Conservation (phyloP, 2,113 vertebrate species). For the Varanus komodoensis region DNA sequence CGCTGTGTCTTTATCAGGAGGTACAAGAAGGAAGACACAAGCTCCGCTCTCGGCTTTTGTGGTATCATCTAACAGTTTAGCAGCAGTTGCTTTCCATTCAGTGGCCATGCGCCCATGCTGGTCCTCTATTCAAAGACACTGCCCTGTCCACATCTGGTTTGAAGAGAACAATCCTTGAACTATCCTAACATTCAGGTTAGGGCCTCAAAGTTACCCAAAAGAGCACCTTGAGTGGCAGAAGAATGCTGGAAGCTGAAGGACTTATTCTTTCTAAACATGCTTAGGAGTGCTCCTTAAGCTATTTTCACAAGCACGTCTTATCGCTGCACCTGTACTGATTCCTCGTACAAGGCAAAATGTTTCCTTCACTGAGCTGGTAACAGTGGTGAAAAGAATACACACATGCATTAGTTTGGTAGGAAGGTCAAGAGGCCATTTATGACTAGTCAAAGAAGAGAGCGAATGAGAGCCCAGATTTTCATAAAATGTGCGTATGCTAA, state of each 20-base stretch:
- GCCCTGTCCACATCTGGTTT: too few relatives aligned
- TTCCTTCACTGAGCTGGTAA: neutral
- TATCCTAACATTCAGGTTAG: too few relatives aligned
- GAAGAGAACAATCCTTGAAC: too few relatives aligned
- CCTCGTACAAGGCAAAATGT: neutral
- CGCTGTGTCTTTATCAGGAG: conserved; percentile 67
- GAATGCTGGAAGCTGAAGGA: too few relatives aligned
- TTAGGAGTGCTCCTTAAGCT: neutral
- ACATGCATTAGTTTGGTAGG: neutral
- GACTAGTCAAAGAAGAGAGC: too few relatives aligned
- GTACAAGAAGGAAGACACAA: conserved; percentile 48
- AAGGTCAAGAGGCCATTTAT: too few relatives aligned
- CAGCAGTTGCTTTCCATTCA: neutral
- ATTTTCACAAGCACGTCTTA: neutral
- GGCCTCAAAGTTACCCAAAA: too few relatives aligned
- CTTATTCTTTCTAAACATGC: too few relatives aligned
- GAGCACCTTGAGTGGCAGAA: too few relatives aligned
- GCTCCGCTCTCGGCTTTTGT: conserved; percentile 22
- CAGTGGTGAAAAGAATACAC: neutral
- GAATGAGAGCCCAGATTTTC: too few relatives aligned
- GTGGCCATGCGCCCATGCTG: neutral
- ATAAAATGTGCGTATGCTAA: too few relatives aligned
- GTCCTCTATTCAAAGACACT: neutral
- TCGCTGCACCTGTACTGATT: neutral
- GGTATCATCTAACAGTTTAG: neutral